Base-by-base conservation (phyloP, 2,888 invertebrate species). In the Camponotus fellah region DNA sequence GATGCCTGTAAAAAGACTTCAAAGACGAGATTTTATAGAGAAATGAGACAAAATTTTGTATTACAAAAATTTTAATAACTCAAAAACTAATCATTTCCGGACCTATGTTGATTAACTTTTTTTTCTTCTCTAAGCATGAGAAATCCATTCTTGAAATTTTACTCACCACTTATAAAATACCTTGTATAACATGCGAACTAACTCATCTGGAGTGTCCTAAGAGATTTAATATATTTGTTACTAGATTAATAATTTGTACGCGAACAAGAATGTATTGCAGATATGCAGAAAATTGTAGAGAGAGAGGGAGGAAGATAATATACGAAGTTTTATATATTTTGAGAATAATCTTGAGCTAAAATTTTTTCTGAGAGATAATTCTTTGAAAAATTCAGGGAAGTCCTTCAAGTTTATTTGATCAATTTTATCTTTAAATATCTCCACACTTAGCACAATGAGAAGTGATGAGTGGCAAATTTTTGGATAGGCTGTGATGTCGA, bases 141-240 rank as follows among this genome's bases (percentile, higher is more conserved):
- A 26, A 26, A 26, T 26, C 26, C 26, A 26, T 26, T 26, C 26
- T 0, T 26, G 26, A 26, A 26, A 26, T 26, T 26, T 26, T 26
- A 26, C 26, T 0, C 26, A 26, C 26, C 26, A 26, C 26, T 26
- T 26, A 26, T 26, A 0, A 26, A 26, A 26, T 0, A 26, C 26
- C 26, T 0, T 26, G n/a, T 60, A 87, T 85, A 89, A 86, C 88
- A 91, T 87, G 82, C 85, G 87, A 82, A 84, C 83, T 65, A 56
- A 82, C 43, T 84, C 84, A 88, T 85, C 85, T 91, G 91, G 89
- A 85, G 90, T 92, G 87, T 90, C 86, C 88, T 77, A 86, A 91
- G 86, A 88, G 91, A 92, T 92, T 87, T 91, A 93, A 93, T 94
- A 94, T 94, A 94, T 94, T 94, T 94, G 94, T 94, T 94, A 91